Conservation (phyloP, 2,113 vertebrate genomes). For the Salvelinus sp. region DNA sequence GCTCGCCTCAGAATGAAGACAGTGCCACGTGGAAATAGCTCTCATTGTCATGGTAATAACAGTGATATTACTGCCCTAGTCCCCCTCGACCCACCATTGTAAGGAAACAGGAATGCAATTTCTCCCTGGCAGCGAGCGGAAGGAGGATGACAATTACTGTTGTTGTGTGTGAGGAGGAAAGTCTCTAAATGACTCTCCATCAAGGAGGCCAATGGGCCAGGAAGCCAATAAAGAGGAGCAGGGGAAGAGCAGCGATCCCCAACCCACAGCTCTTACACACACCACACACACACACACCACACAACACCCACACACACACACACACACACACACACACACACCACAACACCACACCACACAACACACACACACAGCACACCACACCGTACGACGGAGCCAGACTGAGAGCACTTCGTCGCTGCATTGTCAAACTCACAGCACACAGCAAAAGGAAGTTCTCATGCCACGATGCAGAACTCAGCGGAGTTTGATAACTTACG, state of each 20-base stretch:
- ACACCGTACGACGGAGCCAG: too few species aligned
- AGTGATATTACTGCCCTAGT: slow-evolving; percentile 76
- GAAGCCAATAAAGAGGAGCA: slow-evolving; percentile 77
- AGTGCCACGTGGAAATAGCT: slow-evolving; percentile 79
- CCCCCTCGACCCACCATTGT: slow-evolving; percentile 76
- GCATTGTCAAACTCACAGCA: too few species aligned
- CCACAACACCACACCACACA: too few species aligned
- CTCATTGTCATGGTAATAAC: slow-evolving; percentile 82
- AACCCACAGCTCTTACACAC: slow-evolving; percentile 59
- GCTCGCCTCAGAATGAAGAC: slow-evolving; percentile 69
- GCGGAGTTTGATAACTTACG: too few species aligned
- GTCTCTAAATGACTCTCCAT: slow-evolving; percentile 80
- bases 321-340: neutral
- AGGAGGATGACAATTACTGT: slow-evolving; percentile 66
- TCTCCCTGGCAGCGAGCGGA: slow-evolving; percentile 65
- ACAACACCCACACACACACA: neutral
- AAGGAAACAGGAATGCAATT: slow-evolving; percentile 81
- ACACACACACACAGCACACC: too few species aligned
- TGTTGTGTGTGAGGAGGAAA: slow-evolving; percentile 73
- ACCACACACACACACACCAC: slow-evolving; percentile 27
- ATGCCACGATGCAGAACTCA: too few species aligned
- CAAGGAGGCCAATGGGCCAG: slow-evolving; percentile 69
- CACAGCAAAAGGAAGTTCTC: too few species aligned
- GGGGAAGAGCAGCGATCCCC: slow-evolving; percentile 63
- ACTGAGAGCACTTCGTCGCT: too few species aligned